Evolutionary conservation across 2,113 vertebrate species (phyloP).

Genomic region (Jaculus jaculus): DNA sequence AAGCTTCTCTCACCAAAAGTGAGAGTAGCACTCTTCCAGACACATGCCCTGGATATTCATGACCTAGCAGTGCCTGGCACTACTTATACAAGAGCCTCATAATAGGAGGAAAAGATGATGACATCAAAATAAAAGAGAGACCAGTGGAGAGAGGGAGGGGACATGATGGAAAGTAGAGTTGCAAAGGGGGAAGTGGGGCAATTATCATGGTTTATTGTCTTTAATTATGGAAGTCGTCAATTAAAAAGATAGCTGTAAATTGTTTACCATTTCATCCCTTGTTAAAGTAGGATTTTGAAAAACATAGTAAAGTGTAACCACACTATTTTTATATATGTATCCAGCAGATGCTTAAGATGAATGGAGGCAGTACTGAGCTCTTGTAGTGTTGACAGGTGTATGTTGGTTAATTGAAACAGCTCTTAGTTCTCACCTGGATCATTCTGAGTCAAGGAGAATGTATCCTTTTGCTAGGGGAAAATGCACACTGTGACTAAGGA

Average conservation of each 20-base stretch:
- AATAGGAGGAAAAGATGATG: no score
- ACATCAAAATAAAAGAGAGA: no score
- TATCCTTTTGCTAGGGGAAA: neutral
- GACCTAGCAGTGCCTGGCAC: no score
- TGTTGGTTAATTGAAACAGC: neutral
- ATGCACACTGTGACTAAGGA: neutral
- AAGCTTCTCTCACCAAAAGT: no score
- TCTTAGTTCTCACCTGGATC: constrained; percentile 1
- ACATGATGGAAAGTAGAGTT: no score
- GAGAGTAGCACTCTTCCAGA: no score
- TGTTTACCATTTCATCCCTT: neutral
- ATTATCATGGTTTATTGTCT: no score
- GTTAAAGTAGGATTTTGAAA: neutral
- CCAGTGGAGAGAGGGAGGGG: no score
- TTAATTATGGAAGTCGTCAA: no score
- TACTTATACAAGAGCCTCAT: no score
- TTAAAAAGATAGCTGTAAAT: neutral
- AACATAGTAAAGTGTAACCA: neutral
- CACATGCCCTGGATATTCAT: no score
- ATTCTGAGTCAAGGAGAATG: neutral
- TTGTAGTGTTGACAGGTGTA: neutral
- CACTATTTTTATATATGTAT: neutral
- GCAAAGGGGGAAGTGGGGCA: no score
- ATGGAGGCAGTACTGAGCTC: neutral
- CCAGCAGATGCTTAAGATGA: neutral